These are phyloP conservation scores for Myiopsitta monachus DNA, from an alignment of 2,113 vertebrate genomes.

Conservation along the genomic window DNA sequence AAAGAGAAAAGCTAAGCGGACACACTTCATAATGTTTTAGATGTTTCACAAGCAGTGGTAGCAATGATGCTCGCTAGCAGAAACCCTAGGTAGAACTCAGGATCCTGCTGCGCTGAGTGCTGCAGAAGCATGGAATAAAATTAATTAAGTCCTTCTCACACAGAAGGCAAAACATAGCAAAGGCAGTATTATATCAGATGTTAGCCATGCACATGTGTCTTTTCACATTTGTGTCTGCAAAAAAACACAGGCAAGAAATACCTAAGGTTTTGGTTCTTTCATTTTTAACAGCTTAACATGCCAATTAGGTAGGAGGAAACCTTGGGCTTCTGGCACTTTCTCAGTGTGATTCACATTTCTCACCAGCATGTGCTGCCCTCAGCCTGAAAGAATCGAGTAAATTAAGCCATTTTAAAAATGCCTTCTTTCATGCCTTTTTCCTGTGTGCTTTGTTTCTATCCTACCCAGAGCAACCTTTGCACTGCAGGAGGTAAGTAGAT, in stretches of 20 bases:
- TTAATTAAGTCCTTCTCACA: neutral
- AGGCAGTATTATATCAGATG: neutral
- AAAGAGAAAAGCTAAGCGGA: neutral
- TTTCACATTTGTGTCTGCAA: neutral
- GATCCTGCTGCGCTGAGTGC: rapidly evolving
- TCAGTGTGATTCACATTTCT: neutral
- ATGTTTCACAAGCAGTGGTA: neutral
- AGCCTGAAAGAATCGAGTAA: neutral
- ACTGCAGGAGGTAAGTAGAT: slow-evolving; percentile 57
- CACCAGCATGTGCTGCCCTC: neutral
- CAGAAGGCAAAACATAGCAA: neutral
- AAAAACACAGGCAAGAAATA: neutral
- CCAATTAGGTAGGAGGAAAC: slow-evolving; percentile 14
- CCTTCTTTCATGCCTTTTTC: neutral
- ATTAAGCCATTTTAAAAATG: neutral
- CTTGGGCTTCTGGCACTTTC: neutral
- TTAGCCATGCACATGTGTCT: neutral
- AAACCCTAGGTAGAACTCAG: neutral
- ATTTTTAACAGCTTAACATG: neutral
- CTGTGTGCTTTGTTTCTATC: neutral
- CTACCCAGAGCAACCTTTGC: neutral
- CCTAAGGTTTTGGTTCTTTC: neutral
- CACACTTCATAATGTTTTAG: neutral
- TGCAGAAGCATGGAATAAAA: neutral
- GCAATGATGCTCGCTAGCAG: neutral